A percentile compares a stretch with the other conserved stretches of the same genome.
Evolutionary conservation across 2,888 invertebrate species (phyloP).

Genomic region (Polietes domitor): DNA sequence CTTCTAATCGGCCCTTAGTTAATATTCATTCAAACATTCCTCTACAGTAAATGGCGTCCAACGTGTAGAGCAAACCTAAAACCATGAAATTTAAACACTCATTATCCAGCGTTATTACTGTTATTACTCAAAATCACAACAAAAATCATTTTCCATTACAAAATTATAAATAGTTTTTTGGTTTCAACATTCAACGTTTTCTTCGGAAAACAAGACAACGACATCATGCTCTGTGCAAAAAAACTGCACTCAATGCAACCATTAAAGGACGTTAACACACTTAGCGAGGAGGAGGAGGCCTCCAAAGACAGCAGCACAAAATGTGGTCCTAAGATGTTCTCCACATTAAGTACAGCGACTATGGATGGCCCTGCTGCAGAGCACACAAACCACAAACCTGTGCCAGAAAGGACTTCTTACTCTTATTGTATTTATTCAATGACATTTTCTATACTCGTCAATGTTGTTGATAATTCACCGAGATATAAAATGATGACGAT

Average conservation of each 20-base stretch:
- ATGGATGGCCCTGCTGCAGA: background rate
- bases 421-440: conserved; percentile 36
- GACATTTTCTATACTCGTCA: conserved; percentile 37
- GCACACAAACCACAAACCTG: background rate
- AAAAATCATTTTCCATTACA: background rate
- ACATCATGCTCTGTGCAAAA: background rate
- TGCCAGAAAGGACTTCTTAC: conserved; percentile 1
- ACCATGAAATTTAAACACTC: no score
- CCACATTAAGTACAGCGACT: conserved; percentile 8
- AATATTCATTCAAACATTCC: no score
- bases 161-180: conserved; percentile 12
- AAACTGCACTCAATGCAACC: conserved; percentile 2
- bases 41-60: no score
- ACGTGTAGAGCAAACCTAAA: no score
- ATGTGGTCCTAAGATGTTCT: conserved; percentile 33
- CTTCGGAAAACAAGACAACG: background rate
- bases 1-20: no score
- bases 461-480: conserved; percentile 25
- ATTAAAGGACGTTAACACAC: conserved; percentile 9
- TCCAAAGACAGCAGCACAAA: conserved; percentile 4
- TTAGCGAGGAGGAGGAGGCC: background rate
- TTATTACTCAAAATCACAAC: no score
- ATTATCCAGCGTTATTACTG: no score
- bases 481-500: conserved; percentile 13
- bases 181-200: background rate